Base-by-base conservation (phyloP, 2,888 invertebrate species). In the Lamellibrachia columna region DNA sequence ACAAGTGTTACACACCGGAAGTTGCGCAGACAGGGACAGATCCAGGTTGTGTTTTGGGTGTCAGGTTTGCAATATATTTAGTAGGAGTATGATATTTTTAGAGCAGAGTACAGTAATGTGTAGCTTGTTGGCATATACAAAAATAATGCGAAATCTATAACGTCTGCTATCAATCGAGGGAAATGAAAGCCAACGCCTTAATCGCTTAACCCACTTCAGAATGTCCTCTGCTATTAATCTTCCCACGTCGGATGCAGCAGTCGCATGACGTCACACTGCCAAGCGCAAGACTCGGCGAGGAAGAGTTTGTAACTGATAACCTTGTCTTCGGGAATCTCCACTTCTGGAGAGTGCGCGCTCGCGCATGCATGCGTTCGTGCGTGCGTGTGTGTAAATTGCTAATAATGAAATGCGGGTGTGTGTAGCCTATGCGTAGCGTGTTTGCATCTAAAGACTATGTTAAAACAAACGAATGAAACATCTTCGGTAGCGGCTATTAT, bases 121-220 rank as follows among this genome's bases (percentile, higher is more conserved):
- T 75, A 75, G 22, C 75, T 22, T 75, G 75, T 22, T 75, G 22
- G 75, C 22, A 22, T 75, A 75, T n/a, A 75, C 22, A 75, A 22
- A 75, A 75, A 75, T 75, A 75, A 75, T 75, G 22, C 75, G 75
- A 75, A 75, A 75, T 75, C 11, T 75, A 75, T 75, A 75, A 75
- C 3, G 75, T 75, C n/a, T 6, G 75, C 75, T 75, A 75, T 75
- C 75, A 75, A 75, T 75, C n/a, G 75, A 75, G 75, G 15, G 75
- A 75, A 75, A 75, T 75, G 75, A 75, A 75, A 75, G 22, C 75
- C 22, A 55, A 75, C 75, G 75, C 75, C 75, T 75, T 75, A 75
- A 75, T 75, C 75, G 75, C 22, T 75, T n/a, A 75, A 4, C 40
- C 75, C 75, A 75, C 75, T 22, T 75, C 75, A 22, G 75, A 6